Evolutionary conservation across 2,113 vertebrate species (phyloP).

Genomic region (Gambusia affinis): DNA sequence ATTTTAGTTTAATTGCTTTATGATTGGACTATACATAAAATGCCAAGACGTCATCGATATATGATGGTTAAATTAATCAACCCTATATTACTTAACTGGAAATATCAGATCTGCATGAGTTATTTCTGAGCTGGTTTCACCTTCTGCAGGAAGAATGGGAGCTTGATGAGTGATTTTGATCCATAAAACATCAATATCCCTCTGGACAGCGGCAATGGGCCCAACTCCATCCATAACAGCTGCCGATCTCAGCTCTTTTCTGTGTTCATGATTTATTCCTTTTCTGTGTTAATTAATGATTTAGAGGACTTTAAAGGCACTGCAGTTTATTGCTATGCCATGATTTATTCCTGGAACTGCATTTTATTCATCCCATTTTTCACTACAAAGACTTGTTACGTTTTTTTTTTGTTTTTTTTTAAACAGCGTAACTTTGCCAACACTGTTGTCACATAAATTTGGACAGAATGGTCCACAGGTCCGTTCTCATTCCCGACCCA

Average conservation of each 20-base stretch:
- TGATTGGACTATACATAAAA: conserved; percentile 34
- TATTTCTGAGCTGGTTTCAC: conserved; percentile 48
- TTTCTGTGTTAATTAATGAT: conserved; percentile 4
- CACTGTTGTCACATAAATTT: conserved; percentile 21
- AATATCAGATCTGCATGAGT: conserved; percentile 78
- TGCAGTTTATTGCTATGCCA: background rate
- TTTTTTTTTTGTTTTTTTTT: background rate
- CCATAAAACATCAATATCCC: background rate
- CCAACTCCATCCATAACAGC: background rate
- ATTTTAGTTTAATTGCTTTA: conserved; percentile 31
- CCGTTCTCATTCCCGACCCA: conserved; percentile 16
- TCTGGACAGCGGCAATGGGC: background rate
- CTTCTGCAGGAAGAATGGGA: conserved; percentile 13
- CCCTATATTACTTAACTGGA: conserved; percentile 65
- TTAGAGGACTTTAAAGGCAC: background rate
- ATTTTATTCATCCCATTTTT: background rate
- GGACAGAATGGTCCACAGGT: conserved; percentile 36
- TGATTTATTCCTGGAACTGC: conserved; percentile 2
- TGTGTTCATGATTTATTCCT: background rate
- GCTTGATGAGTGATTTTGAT: conserved; percentile 17
- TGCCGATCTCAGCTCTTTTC: background rate
- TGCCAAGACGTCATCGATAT: conserved; percentile 16
- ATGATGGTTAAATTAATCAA: conserved; percentile 57
- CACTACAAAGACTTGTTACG: conserved; percentile 22
- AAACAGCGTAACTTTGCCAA: conserved; percentile 5